phyloP scores from a whole-genome alignment of 2,888 invertebrate genomes.

The Steromphala cineraria region DNA sequence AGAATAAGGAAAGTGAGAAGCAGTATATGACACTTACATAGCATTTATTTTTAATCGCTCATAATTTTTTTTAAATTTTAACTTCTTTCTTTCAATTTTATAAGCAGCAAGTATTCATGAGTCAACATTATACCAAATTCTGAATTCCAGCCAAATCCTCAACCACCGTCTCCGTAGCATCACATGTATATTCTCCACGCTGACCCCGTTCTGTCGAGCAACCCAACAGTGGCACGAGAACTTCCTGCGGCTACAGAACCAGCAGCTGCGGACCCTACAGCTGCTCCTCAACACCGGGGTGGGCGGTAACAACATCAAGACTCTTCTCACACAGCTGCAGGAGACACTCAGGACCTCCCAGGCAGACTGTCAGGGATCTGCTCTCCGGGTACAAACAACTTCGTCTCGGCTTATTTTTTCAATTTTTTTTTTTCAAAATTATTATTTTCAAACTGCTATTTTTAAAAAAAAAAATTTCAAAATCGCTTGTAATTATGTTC shows the following conservation, averaged over 20 bases:
- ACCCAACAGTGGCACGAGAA: slow-evolving; percentile 4
- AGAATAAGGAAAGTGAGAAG: too few species aligned
- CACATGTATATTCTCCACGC: neutral
- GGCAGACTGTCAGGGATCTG: neutral
- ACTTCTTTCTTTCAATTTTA: too few species aligned
- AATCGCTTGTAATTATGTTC: too few species aligned
- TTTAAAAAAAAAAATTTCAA: too few species aligned
- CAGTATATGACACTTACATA: too few species aligned
- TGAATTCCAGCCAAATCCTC: neutral
- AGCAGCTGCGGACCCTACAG: neutral
- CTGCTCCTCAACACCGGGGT: slow-evolving; percentile 1
- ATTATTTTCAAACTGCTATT: too few species aligned
- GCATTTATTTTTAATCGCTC: too few species aligned
- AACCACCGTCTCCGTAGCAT: neutral
- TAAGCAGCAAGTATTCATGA: too few species aligned
- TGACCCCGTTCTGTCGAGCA: neutral
- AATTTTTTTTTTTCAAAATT: too few species aligned
- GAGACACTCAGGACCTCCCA: neutral
- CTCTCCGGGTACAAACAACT: neutral
- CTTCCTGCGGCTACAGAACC: neutral
- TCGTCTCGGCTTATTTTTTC: neutral
- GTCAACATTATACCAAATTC: too few species aligned
- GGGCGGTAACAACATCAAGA: neutral
- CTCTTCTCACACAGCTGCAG: neutral
- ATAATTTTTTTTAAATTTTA: too few species aligned